Percentiles rank a stretch among this genome's conserved stretches.
Evolutionary conservation across 2,797 vertebrate genomes (phyloP).

Genomic region (Artibeus jamaicensis): DNA sequence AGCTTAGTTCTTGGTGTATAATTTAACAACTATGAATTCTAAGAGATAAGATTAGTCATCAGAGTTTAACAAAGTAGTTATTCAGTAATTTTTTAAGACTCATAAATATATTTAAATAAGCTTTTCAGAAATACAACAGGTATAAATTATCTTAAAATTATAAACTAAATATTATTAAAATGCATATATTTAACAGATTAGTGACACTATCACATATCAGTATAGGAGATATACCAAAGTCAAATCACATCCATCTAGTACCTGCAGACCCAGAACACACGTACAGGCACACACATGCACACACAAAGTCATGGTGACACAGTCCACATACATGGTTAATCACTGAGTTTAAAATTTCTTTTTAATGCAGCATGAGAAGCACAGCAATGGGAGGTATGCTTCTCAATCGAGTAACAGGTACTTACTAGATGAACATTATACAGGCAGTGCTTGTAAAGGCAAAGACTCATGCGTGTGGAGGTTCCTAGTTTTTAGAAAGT

Average conservation of each 20-base stretch:
- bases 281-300: neutral
- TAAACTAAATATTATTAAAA: slow-evolving; percentile 12
- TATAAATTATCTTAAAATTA: slow-evolving; percentile 32
- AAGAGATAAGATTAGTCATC: slow-evolving; percentile 50
- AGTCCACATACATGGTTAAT: slow-evolving; percentile 62
- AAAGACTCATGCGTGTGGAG: neutral
- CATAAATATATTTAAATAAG: slow-evolving; percentile 31
- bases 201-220: neutral
- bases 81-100: slow-evolving; percentile 54
- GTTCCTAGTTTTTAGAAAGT: neutral
- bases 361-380: neutral
- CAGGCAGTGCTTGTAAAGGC: neutral
- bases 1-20: neutral
- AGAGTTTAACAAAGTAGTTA: neutral
- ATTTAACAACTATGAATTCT: slow-evolving; percentile 58
- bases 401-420: neutral
- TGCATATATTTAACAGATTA: neutral
- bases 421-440: neutral
- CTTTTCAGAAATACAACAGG: neutral
- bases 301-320: slow-evolving; percentile 11
- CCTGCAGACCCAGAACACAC: neutral
- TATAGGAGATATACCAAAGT: neutral
- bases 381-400: neutral
- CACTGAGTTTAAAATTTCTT: slow-evolving; percentile 53
- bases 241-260: neutral